Base-by-base conservation (phyloP, 2,113 vertebrate species). In the Propithecus coquereli region DNA sequence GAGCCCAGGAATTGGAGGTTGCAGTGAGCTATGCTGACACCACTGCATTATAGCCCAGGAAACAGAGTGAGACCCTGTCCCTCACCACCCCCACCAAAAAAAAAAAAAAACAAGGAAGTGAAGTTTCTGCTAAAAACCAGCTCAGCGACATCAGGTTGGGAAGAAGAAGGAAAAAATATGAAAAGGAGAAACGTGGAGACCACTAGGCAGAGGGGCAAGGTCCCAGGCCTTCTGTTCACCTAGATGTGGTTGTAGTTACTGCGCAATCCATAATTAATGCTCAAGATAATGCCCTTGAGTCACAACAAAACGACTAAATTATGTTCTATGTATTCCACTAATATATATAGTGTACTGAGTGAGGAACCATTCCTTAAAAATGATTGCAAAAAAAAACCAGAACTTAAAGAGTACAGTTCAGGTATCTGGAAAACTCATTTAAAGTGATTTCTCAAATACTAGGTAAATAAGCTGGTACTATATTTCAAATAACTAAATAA, bases 181-280 rank as follows among this genome's bases (percentile, higher is more conserved):
- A 87, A 86, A 90, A 23, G 54, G 27, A 47, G 47, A 86, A 54
- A 40, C 47, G 27, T 0, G 20, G 45, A 50, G 34, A 27, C 9
- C 68, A 2, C 8, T 14, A 3, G 22, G 25, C 34, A 32, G 34
- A 14, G 5, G 20, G 37, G 30, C 32, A 30, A 25, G 7, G 16
- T 17, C 70, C 12, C 18, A 10, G 0, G 0, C 20, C n/a, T 79
- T 79, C 52, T 5, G 0, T 14, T 25, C 43, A 40, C 85, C 18
- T 18, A 2, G 9, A 32, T 25, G 54, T 34, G 5, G 0, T 18
- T 59, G 47, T 57, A 32, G 37, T 32, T 59, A 45, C 79, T 5
- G 27, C 34, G n/a, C 18, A 43, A 63, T 30, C 40, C 61, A 37
- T 7, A 40, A 77, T 23, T 52, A 37, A 68, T 43, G 34, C 34